These are phyloP conservation scores for Zhuqinia jingwanae DNA, from an alignment of 2,888 invertebrate genomes.

Conservation along the genomic window DNA sequence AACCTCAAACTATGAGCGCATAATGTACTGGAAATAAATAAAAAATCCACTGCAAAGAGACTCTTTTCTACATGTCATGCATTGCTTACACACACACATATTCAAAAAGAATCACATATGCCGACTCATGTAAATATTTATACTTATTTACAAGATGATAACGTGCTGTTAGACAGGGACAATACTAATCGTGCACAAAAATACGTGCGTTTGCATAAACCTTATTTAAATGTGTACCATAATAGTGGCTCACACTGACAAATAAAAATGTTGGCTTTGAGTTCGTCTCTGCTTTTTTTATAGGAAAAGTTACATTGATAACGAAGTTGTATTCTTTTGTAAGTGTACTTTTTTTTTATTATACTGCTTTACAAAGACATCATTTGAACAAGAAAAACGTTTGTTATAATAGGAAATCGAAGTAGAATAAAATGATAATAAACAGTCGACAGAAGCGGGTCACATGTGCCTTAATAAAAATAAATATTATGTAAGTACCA, in stretches of 20 bases:
- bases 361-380: too few species aligned
- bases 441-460: too few species aligned
- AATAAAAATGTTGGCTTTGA: too few species aligned
- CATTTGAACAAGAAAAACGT: too few species aligned
- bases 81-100: background rate
- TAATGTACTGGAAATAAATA: background rate
- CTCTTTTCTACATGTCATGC: background rate
- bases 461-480: too few species aligned
- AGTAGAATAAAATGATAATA: too few species aligned
- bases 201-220: background rate
- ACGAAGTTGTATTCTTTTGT: too few species aligned
- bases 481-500: too few species aligned
- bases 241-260: background rate
- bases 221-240: background rate
- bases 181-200: slow-evolving; percentile 11
- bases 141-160: slow-evolving; percentile 15
- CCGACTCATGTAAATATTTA: background rate
- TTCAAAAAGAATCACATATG: background rate
- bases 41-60: background rate
- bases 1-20: background rate
- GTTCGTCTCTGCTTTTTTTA: too few species aligned
- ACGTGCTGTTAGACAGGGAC: background rate
- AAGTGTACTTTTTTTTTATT: too few species aligned
- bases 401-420: too few species aligned
- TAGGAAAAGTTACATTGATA: too few species aligned